Percentiles rank a stretch among this genome's conserved stretches.
These are phyloP conservation scores for Scaptomyza caliginosa DNA, from an alignment of 2,888 invertebrate species.

Conservation along the genomic window DNA sequence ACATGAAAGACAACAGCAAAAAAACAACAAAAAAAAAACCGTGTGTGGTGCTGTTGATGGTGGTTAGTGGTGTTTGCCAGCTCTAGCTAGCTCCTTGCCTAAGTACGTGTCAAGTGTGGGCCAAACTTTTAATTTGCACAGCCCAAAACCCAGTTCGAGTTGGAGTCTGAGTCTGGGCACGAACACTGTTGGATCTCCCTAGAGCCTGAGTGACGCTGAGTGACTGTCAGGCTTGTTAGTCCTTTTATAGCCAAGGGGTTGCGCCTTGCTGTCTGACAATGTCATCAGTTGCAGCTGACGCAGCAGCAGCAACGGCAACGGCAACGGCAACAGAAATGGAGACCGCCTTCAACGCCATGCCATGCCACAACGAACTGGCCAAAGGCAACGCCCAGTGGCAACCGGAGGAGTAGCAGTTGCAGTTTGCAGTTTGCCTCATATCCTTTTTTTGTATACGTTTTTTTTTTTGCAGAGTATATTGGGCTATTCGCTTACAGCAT, in stretches of 20 bases:
- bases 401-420: constrained; percentile 32
- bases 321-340: constrained; percentile 12
- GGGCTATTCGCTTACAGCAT: background rate
- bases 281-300: constrained; percentile 80
- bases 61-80: background rate
- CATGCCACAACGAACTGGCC: background rate
- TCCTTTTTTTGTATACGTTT: constrained; percentile 2
- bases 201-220: constrained; percentile 70
- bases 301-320: constrained; percentile 56
- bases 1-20: constrained; percentile 4
- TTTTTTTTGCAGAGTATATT: background rate
- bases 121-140: constrained; percentile 79
- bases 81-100: constrained; percentile 39
- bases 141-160: background rate
- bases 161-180: background rate
- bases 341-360: background rate
- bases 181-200: background rate
- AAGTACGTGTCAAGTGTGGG: constrained; percentile 78
- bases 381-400: constrained; percentile 9
- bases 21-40: constrained; percentile 14
- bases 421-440: constrained; percentile 30
- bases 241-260: constrained; percentile 53
- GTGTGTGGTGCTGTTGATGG: constrained; percentile 5
- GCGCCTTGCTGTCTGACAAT: constrained; percentile 74
- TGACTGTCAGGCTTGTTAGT: constrained; percentile 77